A percentile compares a stretch with the other conserved stretches of the same genome.
These are phyloP conservation scores for Latrodectus geometricus DNA, from an alignment of 1,140 invertebrate genomes.

Conservation along the genomic window DNA sequence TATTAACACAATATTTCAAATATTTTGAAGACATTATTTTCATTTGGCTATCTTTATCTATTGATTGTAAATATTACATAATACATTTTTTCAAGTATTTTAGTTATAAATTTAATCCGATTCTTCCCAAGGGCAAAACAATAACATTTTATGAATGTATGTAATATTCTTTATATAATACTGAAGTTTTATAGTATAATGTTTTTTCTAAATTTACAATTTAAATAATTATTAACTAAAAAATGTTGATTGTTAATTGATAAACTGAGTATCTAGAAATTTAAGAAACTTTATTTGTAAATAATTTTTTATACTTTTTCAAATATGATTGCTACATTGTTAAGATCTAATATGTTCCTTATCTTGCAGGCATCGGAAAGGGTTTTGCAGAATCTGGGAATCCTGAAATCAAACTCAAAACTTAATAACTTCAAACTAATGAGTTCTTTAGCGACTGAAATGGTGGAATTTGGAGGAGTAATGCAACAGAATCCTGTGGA, in stretches of 20 bases:
- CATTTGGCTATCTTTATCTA: too few relatives aligned
- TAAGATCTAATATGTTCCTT: constrained; percentile 40
- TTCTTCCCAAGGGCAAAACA: too few relatives aligned
- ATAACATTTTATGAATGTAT: too few relatives aligned
- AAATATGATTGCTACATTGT: constrained; percentile 1
- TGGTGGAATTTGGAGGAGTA: constrained; percentile 75
- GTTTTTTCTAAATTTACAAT: background rate
- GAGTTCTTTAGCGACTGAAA: constrained; percentile 77
- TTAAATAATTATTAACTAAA: background rate
- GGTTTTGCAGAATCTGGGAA: constrained; percentile 78
- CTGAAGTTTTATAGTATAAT: background rate
- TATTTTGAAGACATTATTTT: too few relatives aligned
- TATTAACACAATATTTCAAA: too few relatives aligned
- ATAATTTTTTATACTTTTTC: background rate
- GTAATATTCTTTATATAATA: too few relatives aligned
- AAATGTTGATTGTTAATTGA: background rate
- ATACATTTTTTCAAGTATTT: too few relatives aligned
- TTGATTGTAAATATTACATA: too few relatives aligned
- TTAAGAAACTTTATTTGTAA: background rate
- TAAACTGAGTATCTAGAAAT: too few relatives aligned
- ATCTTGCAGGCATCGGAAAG: constrained; percentile 78
- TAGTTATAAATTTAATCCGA: too few relatives aligned
- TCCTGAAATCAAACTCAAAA: constrained; percentile 73
- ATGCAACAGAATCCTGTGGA: constrained; percentile 29
- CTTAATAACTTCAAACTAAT: constrained; percentile 78